Conservation (phyloP, 2,797 vertebrate species). For the Fundulus diaphanus region DNA sequence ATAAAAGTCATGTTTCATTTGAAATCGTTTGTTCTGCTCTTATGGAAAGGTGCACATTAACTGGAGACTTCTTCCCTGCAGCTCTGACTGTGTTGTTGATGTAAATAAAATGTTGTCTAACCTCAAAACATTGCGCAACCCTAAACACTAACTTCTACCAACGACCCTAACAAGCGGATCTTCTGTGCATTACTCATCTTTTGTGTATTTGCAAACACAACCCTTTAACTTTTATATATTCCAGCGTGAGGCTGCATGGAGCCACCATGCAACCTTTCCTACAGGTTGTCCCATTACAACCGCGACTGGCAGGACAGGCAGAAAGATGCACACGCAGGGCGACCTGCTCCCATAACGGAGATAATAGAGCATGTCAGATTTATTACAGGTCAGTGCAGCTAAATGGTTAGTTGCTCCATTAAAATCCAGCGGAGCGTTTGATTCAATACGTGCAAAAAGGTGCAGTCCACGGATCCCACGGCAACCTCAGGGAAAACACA, state of each 20-base stretch:
- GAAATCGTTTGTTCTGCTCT: background rate
- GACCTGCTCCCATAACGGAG: background rate
- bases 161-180: background rate
- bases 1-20: background rate
- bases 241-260: background rate
- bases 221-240: background rate
- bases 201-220: background rate
- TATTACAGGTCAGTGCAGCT: conserved; percentile 11
- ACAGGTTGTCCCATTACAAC: conserved; percentile 36
- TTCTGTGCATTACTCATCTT: background rate
- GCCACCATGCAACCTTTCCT: conserved; percentile 41
- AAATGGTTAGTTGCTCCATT: conserved; percentile 25
- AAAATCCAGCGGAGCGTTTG: conserved; percentile 52
- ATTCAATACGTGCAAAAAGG: conserved; percentile 63
- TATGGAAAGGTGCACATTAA: background rate
- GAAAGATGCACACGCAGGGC: conserved; percentile 2
- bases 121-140: background rate
- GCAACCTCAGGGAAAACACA: conserved; percentile 40
- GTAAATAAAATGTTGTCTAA: background rate
- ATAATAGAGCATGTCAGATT: conserved; percentile 13
- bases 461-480: conserved; percentile 48
- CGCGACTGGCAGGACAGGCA: conserved; percentile 16
- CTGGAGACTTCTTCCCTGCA: background rate
- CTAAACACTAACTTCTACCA: background rate
- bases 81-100: background rate